Evolutionary conservation across 1,140 invertebrate genomes (phyloP).

Genomic region (Drosophila asahinai): DNA sequence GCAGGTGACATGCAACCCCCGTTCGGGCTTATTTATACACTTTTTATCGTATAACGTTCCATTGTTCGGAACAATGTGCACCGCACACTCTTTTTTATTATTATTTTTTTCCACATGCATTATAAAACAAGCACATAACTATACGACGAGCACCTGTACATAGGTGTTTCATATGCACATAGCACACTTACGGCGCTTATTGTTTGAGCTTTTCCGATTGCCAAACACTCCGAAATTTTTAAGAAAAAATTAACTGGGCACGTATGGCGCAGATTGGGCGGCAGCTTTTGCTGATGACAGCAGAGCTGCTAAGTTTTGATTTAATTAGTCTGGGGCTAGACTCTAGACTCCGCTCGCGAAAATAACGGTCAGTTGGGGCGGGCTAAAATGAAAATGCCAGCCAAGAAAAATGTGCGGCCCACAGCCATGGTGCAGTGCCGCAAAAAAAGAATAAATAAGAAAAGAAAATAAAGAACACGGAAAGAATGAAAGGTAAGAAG

Average conservation of each 20-base stretch:
- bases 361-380: slow-evolving; percentile 58
- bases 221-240: slow-evolving; percentile 56
- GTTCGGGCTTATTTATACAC: slow-evolving; percentile 66
- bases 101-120: slow-evolving; percentile 68
- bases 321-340: slow-evolving; percentile 56
- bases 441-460: slow-evolving; percentile 22
- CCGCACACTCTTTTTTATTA: slow-evolving; percentile 45
- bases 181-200: slow-evolving; percentile 55
- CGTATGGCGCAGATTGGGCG: slow-evolving; percentile 59
- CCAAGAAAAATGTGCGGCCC: slow-evolving; percentile 50
- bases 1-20: slow-evolving; percentile 73
- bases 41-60: slow-evolving; percentile 76
- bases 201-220: slow-evolving; percentile 56
- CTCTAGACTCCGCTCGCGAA: slow-evolving; percentile 7
- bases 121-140: slow-evolving; percentile 65
- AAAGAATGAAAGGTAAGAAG: slow-evolving; percentile 30
- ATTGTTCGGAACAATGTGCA: slow-evolving; percentile 72
- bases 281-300: slow-evolving; percentile 45
- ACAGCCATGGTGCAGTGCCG: slow-evolving; percentile 44
- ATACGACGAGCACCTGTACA: slow-evolving; percentile 24
- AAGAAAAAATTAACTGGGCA: slow-evolving; percentile 43
- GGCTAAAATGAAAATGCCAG: slow-evolving; percentile 27
- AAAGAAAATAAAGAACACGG: slow-evolving; percentile 29
- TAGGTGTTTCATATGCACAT: slow-evolving; percentile 38
- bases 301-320: slow-evolving; percentile 24